phyloP scores from a whole-genome alignment of 2,888 invertebrate genomes.

The Sepioteuthis lessoniana region DNA sequence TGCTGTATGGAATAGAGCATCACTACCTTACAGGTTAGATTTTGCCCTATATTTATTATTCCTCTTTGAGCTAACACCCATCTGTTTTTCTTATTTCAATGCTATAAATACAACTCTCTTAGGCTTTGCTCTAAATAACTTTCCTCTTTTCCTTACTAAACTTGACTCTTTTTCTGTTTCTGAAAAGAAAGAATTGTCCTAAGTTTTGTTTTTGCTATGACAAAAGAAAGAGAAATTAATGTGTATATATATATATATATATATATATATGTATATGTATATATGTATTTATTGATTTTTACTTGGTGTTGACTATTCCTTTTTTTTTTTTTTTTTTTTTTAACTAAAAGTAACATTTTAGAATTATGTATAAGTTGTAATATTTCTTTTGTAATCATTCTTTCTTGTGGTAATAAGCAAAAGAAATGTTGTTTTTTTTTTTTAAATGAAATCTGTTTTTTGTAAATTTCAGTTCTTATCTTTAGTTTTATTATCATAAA shows the following conservation, averaged over 20 bases:
- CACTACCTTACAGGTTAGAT: slow-evolving; percentile 46
- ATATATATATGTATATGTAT: too few relatives aligned
- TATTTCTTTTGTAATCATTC: neutral
- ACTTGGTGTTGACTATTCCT: too few relatives aligned
- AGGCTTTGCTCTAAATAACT: neutral
- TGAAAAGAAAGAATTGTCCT: neutral
- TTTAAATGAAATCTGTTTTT: neutral
- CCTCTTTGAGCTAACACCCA: neutral
- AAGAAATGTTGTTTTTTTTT: too few relatives aligned
- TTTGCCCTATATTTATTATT: slow-evolving; percentile 24
- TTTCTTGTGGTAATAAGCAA: neutral
- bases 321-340: too few relatives aligned
- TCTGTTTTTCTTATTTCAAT: neutral
- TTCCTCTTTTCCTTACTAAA: too few relatives aligned
- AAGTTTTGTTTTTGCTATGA: too few relatives aligned
- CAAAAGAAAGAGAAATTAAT: too few relatives aligned
- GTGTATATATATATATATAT: too few relatives aligned
- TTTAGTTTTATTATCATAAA: neutral
- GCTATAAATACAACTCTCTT: neutral
- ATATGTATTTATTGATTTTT: too few relatives aligned
- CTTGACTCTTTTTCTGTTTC: neutral
- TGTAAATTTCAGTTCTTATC: neutral
- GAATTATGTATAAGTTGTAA: neutral
- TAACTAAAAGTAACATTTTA: neutral
- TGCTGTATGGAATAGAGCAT: slow-evolving; percentile 40